Evolutionary conservation across 2,888 invertebrate species (phyloP), one percentile per base, ranked within the genome.

Genomic region (Sarcophaga subvicina): DNA sequence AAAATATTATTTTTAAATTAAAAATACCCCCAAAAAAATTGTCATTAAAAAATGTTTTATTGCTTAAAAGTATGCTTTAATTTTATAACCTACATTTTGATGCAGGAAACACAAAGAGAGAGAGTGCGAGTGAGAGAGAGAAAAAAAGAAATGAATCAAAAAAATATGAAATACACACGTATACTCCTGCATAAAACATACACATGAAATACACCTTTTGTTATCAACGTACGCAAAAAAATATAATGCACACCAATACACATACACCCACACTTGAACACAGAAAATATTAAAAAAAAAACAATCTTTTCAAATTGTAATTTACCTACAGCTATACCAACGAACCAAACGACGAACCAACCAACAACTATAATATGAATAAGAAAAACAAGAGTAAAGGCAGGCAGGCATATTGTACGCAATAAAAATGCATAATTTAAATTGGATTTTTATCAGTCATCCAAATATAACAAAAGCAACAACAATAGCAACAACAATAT

Each of bases 391-490:
- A 54, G 5, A 54, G 54, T 12, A 12, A 17, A 12, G 17, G 54
- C 54, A 12, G 17, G 54, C 54, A 64, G n/a, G 54, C 71, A 69
- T 27, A 27, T 66, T 66, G 59, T 77, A 62, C 27, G 47, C 45
- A 27, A 76, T 75, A 84, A 84, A 76, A 84, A 60, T 75, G 69
- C 64, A 80, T 72, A 84, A 84, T 78, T 73, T 85, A 73, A 81
- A 85, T 85, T 85, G 60, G 85, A 85, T 81, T 85, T 81, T 81
- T 81, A 85, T 85, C 80, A 81, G 47, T 49, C 66, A 69, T 73
- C 54, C 66, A 66, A 82, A 37, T 37, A 22, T 47, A 5, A 47
- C 22, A 11, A 45, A 47, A 64, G 62, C 20, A 27, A 49, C 2
- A 64, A 6, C 49, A 49, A 66, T 37, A 67, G 12, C 67, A 45